Evolutionary conservation across 2,113 vertebrate genomes (phyloP).

Genomic region (Carassius gibelio): DNA sequence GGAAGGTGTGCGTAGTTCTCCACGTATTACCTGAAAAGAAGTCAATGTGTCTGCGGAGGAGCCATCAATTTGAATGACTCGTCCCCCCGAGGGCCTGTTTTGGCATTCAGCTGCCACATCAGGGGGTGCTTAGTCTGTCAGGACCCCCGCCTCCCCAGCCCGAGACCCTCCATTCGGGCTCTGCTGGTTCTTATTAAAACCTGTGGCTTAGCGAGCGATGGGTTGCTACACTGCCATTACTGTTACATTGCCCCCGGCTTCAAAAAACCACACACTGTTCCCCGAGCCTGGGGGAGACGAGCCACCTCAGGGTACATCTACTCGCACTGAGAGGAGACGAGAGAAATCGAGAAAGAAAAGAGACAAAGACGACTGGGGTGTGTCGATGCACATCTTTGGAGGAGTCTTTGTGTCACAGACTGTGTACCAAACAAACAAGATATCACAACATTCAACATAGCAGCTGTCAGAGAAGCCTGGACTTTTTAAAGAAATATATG

Average conservation of each 20-base stretch:
- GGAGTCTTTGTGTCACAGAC: background rate
- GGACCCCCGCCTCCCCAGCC: slow-evolving; percentile 60
- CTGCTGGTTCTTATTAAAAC: slow-evolving; percentile 74
- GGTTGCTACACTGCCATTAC: slow-evolving; percentile 68
- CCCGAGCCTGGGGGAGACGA: slow-evolving; percentile 52
- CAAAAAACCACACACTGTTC: slow-evolving; percentile 49
- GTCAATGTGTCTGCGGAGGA: slow-evolving; percentile 81
- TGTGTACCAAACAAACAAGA: background rate
- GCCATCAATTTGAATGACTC: slow-evolving; percentile 84
- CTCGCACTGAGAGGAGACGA: background rate
- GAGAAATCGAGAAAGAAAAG: background rate
- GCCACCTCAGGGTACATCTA: slow-evolving; percentile 42
- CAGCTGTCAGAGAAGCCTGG: background rate
- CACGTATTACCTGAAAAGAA: slow-evolving; percentile 78
- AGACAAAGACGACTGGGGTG: background rate
- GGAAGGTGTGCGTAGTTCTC: slow-evolving; percentile 57
- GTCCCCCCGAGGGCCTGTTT: slow-evolving; percentile 79
- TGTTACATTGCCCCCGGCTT: slow-evolving; percentile 68
- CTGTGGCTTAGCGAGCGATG: slow-evolving; percentile 62
- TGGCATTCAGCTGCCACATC: slow-evolving; percentile 79
- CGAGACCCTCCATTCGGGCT: slow-evolving; percentile 26
- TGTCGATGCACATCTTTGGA: background rate
- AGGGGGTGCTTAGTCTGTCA: slow-evolving; percentile 71
- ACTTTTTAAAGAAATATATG: no score
- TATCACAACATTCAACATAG: background rate